Evolutionary conservation across 2,888 invertebrate species (phyloP), one percentile per base, ranked within the genome.

Genomic region (Falcaria lacertinaria): DNA sequence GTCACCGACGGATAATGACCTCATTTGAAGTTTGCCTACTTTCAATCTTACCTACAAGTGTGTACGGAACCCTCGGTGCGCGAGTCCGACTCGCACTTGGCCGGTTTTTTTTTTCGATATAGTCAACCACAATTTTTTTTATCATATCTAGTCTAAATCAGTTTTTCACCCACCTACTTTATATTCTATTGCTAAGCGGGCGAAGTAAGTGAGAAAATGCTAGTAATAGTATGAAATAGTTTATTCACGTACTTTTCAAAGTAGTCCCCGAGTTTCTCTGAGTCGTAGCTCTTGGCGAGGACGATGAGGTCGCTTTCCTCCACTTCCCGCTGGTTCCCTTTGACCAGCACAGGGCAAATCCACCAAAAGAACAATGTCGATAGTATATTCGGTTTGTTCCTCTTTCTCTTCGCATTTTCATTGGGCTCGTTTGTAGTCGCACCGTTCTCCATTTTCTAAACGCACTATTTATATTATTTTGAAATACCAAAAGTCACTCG

Each of bases 301-400:
- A 72, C 48, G 19, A 93, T 92, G 16, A 96, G 82, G 75, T 96
- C 95, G 6, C 88, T 80, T 41, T 93, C 89, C 57, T 91, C 91
- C 8, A 96, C 80, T 47, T 92, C 91, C 52, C 90, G 83, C 60
- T 70, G 86, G 44, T 89, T 88, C 4, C 93, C 93, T 55, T 88
- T 90, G 43, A 86, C 74, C 6, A 90, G 60, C 41, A 89, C 81
- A 6, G 90, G 90, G 48, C 82, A 83, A 45, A 89, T 68, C 90
- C 90, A 90, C 68, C 89, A 89, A 32, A 89, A 57, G 48, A 89
- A 88, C 15, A 89, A 40, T 47, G 65, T 69, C 1, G 89, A 85
- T 1, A 89, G 46, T 35, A 81, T 45, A 48, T 85, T 86, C 0
- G 86, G 81, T n/a, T 77, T 79, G 42, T 50, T 69, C 38, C 69